phyloP scores from a whole-genome alignment of 2,888 invertebrate genomes.

The Spodoptera picta region DNA sequence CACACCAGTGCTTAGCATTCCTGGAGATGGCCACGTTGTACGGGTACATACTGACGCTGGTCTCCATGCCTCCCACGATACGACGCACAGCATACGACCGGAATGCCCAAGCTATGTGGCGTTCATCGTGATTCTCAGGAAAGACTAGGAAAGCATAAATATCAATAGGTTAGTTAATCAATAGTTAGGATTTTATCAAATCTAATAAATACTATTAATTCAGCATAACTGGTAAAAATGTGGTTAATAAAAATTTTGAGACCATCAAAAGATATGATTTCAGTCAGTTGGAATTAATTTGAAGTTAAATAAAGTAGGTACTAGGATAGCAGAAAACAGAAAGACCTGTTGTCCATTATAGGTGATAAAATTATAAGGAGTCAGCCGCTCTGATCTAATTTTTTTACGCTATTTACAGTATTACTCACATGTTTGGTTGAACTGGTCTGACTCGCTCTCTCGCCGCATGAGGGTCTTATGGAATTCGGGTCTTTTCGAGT shows the following conservation, averaged over 20 bases:
- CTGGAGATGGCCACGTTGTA: conserved; percentile 83
- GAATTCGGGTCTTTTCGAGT: neutral
- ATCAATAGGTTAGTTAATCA: no score
- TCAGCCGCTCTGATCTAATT: neutral
- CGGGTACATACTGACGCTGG: conserved; percentile 82
- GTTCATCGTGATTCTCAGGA: conserved; percentile 63
- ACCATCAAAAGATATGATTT: no score
- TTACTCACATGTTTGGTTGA: conserved; percentile 20
- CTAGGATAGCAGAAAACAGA: no score
- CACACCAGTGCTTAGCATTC: conserved; percentile 82
- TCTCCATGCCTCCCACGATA: conserved; percentile 84
- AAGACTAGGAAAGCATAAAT: conserved; percentile 55
- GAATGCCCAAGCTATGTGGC: conserved; percentile 78
- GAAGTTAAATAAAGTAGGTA: no score
- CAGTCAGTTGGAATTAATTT: no score
- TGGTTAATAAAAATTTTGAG: no score
- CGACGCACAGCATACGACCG: conserved; percentile 79
- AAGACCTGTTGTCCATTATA: no score
- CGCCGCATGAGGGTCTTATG: neutral
- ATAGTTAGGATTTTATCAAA: no score
- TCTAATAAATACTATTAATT: no score
- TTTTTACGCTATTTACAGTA: conserved; percentile 1
- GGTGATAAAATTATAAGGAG: no score
- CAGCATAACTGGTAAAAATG: no score
- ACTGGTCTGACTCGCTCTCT: neutral